These are phyloP conservation scores for Hemaris fuciformis DNA, from an alignment of 2,888 invertebrate genomes.

Conservation along the genomic window DNA sequence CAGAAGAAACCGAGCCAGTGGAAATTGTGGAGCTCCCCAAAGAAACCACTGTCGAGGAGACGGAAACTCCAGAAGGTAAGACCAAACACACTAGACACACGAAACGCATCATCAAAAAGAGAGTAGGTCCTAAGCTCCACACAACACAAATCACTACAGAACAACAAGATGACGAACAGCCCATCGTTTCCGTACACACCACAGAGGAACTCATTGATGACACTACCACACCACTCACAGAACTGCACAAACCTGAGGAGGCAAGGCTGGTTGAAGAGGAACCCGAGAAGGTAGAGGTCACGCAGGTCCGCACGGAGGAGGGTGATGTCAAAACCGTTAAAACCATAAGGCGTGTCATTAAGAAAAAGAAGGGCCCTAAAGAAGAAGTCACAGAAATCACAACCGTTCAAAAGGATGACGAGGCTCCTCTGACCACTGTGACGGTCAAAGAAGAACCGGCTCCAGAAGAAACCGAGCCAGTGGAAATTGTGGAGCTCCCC, in stretches of 20 bases:
- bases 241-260: constrained; percentile 21
- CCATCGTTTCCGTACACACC: constrained; percentile 39
- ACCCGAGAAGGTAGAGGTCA: constrained; percentile 23
- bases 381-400: constrained; percentile 62
- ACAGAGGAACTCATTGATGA: constrained; percentile 45
- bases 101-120: constrained; percentile 34
- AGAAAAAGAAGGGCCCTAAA: constrained; percentile 51
- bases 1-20: too few relatives aligned
- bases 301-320: constrained; percentile 22
- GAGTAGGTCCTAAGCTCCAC: constrained; percentile 37
- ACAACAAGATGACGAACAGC: constrained; percentile 23
- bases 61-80: constrained; percentile 22
- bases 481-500: constrained; percentile 41
- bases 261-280: constrained; percentile 44
- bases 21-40: constrained; percentile 21
- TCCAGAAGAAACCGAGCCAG: constrained; percentile 43
- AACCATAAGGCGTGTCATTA: constrained; percentile 32
- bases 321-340: constrained; percentile 24
- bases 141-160: constrained; percentile 22
- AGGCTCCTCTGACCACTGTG: constrained; percentile 42
- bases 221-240: constrained; percentile 23
- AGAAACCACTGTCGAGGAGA: constrained; percentile 14
- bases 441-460: constrained; percentile 26
- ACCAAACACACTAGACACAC: constrained; percentile 22
- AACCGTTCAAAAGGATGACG: constrained; percentile 43